These are phyloP conservation scores for Anoura caudifer DNA, from an alignment of 2,113 vertebrate genomes.

Conservation along the genomic window DNA sequence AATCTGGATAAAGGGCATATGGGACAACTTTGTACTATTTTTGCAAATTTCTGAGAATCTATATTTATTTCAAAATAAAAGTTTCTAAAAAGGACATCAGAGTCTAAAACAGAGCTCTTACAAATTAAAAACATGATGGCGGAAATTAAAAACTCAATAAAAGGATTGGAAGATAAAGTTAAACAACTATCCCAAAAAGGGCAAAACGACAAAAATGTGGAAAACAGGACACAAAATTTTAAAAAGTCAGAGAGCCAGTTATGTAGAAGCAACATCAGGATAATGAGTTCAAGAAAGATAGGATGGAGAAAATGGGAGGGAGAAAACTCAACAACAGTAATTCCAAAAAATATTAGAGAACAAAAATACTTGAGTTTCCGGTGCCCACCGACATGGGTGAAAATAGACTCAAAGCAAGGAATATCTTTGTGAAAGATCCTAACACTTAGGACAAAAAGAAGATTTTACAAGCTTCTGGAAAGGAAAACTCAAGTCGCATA, in stretches of 20 bases:
- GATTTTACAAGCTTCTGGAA: background rate
- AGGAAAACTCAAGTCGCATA: background rate
- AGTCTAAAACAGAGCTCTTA: constrained; percentile 18
- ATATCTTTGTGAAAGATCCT: background rate
- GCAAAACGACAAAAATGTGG: background rate
- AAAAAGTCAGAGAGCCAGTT: background rate
- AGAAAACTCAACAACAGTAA: background rate
- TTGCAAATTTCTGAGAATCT: constrained; percentile 10
- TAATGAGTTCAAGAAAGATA: constrained; percentile 8
- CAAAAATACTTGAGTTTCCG: background rate
- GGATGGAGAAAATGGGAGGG: background rate
- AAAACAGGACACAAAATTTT: background rate
- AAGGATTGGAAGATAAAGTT: background rate
- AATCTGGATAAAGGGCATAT: background rate
- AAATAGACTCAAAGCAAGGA: background rate
- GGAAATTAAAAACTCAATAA: constrained; percentile 8
- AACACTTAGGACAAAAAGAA: background rate
- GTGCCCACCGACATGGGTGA: background rate
- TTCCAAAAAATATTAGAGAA: background rate
- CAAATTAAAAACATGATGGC: constrained; percentile 4
- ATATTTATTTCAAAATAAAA: background rate
- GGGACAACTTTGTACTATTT: background rate
- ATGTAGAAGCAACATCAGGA: background rate
- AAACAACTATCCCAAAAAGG: background rate
- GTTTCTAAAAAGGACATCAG: background rate